Evolutionary conservation across 2,797 vertebrate species (phyloP).

Genomic region (Knipowitschia caucasica): DNA sequence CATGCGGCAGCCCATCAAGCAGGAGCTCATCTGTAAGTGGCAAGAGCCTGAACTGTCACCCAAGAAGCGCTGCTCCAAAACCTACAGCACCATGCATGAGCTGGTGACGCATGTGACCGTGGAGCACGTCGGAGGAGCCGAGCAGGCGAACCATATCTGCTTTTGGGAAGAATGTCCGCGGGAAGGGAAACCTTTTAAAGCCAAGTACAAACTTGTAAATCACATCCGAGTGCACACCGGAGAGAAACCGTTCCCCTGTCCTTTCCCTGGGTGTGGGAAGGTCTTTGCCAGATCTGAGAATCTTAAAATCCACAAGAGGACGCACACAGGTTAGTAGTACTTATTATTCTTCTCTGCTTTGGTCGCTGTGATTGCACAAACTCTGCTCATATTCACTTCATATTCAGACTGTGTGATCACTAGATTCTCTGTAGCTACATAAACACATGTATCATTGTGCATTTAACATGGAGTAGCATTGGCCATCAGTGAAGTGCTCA

Average conservation of each 20-base stretch:
- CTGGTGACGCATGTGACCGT: slow-evolving; percentile 95
- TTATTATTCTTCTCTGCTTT: slow-evolving; percentile 13
- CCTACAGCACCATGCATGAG: slow-evolving; percentile 97
- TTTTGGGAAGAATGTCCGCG: slow-evolving; percentile 98
- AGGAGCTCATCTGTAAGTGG: slow-evolving; percentile 98
- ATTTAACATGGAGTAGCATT: too few relatives aligned
- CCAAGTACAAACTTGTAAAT: slow-evolving; percentile 99
- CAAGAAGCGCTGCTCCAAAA: slow-evolving; percentile 92
- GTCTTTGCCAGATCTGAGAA: slow-evolving; percentile 98
- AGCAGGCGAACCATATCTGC: slow-evolving; percentile 92
- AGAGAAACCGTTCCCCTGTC: slow-evolving; percentile 97
- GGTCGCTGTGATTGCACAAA: background rate
- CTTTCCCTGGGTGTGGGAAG: slow-evolving; percentile 98
- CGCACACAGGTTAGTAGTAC: slow-evolving; percentile 94
- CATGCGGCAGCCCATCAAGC: slow-evolving; percentile 97
- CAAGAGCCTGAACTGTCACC: slow-evolving; percentile 84
- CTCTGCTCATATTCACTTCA: too few relatives aligned
- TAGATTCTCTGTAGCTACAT: too few relatives aligned
- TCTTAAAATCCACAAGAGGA: slow-evolving; percentile 98
- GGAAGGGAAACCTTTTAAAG: slow-evolving; percentile 97
- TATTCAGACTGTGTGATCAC: too few relatives aligned
- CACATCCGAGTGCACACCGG: slow-evolving; percentile 98
- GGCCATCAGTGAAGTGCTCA: slow-evolving; percentile 27
- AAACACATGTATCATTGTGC: too few relatives aligned
- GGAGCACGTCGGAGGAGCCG: slow-evolving; percentile 95